Evolutionary conservation across 2,113 vertebrate species (phyloP), one percentile per base, ranked within the genome.

Genomic region (Zapus hudsonius): DNA sequence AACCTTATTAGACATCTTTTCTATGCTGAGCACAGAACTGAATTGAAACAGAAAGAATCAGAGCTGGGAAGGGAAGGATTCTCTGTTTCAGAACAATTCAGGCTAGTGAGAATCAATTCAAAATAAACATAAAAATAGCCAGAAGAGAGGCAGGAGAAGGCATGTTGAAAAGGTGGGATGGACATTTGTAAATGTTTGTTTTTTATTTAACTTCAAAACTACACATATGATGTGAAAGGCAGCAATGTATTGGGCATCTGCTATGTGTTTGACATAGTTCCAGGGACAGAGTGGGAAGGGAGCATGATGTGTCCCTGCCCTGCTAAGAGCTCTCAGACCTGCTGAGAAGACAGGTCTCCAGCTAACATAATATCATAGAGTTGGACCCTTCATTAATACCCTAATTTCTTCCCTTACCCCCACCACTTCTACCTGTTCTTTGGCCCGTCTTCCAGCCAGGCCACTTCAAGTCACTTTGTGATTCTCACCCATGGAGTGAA

Each of bases 261-360:
- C 47, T 52, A 38, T 64, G 13, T 9, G 12, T 38, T 4, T 55
- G 72, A 40, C 69, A 22, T 1, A 78, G 64, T 70, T 38, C 33
- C 25, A 20, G 11, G 40, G 9, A 22, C 67, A n/a, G 3, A 0
- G n/a, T 64, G 4, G 3, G 5, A 25, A 40, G 8, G 3, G 9
- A 13, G 1, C n/a, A 25, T 70, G 44, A 13, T 22, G 1, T 20
- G 33, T 1, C n/a, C 27, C 64, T 23, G 36, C 33, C 88, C 22
- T 57, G 70, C 22, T 31, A 7, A 7, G 8, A 89, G n/a, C 40
- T 55, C 20, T 40, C 13, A 8, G 47, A 23, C 11, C 40, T 76
- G 5, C 42, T 40, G 27, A 82, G 13, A 22, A 42, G 19, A n/a
- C 23, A 38, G 25, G 25, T 61, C 64, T 25, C 61, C 19, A 63